A percentile compares a stretch with the other conserved stretches of the same genome.
These are phyloP conservation scores for Delia radicum DNA, from an alignment of 1,140 invertebrate genomes.

Conservation along the genomic window DNA sequence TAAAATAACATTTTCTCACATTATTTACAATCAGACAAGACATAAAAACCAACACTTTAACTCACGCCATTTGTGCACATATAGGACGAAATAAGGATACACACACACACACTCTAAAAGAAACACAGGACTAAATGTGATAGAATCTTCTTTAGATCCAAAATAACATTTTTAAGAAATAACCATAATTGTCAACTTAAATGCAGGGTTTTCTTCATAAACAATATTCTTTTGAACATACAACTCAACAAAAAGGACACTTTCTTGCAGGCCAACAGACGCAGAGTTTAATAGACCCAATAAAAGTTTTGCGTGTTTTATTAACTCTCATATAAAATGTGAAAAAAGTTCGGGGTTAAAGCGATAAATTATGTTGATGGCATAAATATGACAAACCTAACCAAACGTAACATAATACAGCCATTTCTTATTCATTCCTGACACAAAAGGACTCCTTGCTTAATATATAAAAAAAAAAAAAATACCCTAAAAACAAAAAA, in stretches of 20 bases:
- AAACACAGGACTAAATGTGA: neutral
- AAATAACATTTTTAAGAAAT: neutral
- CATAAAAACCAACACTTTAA: neutral
- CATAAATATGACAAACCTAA: neutral
- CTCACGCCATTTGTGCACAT: neutral
- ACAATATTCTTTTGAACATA: neutral
- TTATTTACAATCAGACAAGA: neutral
- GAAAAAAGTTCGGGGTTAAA: neutral
- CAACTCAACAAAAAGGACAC: neutral
- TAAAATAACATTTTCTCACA: slow-evolving; percentile 5
- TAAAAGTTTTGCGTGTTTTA: neutral
- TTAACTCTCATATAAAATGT: neutral
- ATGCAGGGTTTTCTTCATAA: neutral
- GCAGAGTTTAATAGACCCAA: neutral
- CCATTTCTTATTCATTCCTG: neutral
- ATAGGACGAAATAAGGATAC: neutral
- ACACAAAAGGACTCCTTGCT: neutral
- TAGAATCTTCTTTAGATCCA: neutral
- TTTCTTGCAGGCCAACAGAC: neutral
- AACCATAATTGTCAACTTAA: neutral
- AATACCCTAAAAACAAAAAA: neutral
- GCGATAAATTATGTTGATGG: slow-evolving; percentile 1
- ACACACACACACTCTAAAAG: neutral
- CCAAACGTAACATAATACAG: neutral
- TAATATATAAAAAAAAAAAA: too few relatives aligned